Evolutionary conservation across 2,113 vertebrate genomes (phyloP).

Genomic region (Neogobius melanostomus): DNA sequence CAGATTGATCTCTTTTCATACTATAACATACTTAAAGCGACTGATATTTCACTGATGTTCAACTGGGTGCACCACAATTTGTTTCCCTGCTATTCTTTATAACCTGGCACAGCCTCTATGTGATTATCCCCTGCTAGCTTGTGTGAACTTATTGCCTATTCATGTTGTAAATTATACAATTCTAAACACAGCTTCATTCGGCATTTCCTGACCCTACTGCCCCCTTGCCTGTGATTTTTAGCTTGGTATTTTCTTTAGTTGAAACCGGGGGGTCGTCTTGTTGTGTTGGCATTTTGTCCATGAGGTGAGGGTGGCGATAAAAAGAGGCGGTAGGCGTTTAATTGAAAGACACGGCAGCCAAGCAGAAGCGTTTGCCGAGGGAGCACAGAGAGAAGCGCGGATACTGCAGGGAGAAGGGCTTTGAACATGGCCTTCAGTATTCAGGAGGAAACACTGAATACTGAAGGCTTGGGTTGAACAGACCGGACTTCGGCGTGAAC

Average conservation of each 20-base stretch:
- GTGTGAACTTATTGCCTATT: neutral
- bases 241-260: neutral
- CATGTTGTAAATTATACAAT: neutral
- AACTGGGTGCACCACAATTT: neutral
- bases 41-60: no score
- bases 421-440: slow-evolving; percentile 4
- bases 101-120: neutral
- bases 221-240: neutral
- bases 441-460: neutral
- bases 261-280: neutral
- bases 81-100: neutral
- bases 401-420: neutral
- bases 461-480: neutral
- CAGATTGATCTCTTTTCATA: no score
- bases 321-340: neutral
- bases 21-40: no score
- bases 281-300: neutral
- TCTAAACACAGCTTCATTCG: neutral
- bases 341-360: slow-evolving; percentile 12
- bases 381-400: neutral
- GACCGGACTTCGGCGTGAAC: neutral
- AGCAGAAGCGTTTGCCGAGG: neutral
- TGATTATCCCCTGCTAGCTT: no score
- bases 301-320: neutral
- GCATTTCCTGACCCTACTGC: neutral